Base-by-base conservation (phyloP, 2,888 invertebrate genomes). In the Pedicia rivosa region DNA sequence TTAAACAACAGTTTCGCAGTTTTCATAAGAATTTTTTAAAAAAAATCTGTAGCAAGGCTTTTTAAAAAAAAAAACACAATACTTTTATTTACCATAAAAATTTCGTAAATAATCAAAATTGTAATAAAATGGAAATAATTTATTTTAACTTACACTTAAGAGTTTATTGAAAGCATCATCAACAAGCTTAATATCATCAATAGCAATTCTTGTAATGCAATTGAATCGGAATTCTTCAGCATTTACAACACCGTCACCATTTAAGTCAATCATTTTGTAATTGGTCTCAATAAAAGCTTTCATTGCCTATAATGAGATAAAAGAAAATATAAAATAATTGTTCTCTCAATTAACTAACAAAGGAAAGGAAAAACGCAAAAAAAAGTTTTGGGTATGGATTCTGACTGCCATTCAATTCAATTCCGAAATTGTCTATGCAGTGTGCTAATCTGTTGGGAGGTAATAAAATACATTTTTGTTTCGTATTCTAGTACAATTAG, bases 221-320 rank as follows among this genome's bases (percentile, higher is more conserved):
- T 81, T 83, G 55, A 81, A 82, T 50, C 84, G 70, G 59, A 74
- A 86, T 63, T 86, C 84, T 44, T 84, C 81, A 2, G 79, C 63
- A 9, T 73, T 80, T 43, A 86, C 74, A 9, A 82, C 68, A 3
- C 84, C 84, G 49, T 86, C 84, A 39, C 72, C 73, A 51, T 84
- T 81, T 40, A 82, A 66, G 51, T 86, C 84, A 30, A 83, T 74
- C 67, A 81, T 71, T 53, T 75, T 75, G 57, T 84, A 86, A 60
- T 82, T 82, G 36, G 78, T 74, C 56, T 84, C 83, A 52, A 84
- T 84, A 56, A 84, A 84, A 54, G 82, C 79, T 53, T 75, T 81
- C 78, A 84, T 80, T 4, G 84, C 81, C 59, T 61, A 31, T 27
- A 39, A 40, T 20, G 16, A 12, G 37, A 30, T 32, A 30, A 38